Evolutionary conservation across 1,140 invertebrate genomes (phyloP).

Genomic region (Panagrolaimus sp.): DNA sequence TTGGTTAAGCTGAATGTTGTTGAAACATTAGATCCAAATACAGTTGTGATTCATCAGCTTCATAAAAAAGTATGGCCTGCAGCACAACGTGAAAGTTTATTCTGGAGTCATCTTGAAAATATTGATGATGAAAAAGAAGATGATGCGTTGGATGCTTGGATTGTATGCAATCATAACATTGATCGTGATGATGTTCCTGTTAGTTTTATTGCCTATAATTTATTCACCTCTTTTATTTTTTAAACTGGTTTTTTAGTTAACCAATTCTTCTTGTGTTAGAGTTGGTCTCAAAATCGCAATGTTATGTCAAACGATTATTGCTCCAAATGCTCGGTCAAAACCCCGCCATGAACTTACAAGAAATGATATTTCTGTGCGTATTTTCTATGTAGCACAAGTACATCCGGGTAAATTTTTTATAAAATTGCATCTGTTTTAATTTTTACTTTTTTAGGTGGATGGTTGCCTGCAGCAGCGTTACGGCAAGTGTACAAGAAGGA

Average conservation of each 20-base stretch:
- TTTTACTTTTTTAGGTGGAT: not conserved
- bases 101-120: constrained; percentile 89
- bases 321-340: constrained; percentile 62
- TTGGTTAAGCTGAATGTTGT: constrained; percentile 80
- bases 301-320: constrained; percentile 82
- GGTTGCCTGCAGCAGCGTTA: constrained; percentile 75
- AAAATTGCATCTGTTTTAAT: not conserved
- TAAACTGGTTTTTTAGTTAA: constrained; percentile 60
- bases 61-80: constrained; percentile 98
- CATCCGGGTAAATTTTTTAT: constrained; percentile 77
- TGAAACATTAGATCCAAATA: constrained; percentile 83
- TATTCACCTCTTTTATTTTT: constrained; percentile 48
- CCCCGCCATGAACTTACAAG: constrained; percentile 65
- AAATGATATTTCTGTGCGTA: constrained; percentile 88
- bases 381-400: constrained; percentile 96
- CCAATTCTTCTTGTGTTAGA: constrained; percentile 71
- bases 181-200: constrained; percentile 74
- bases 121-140: constrained; percentile 27
- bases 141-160: constrained; percentile 70
- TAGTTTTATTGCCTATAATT: constrained; percentile 60
- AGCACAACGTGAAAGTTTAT: constrained; percentile 89
- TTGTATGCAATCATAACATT: constrained; percentile 91
- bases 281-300: constrained; percentile 89
- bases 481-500: constrained; percentile 94
- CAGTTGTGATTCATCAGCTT: constrained; percentile 82